These are phyloP conservation scores for Nannospalax galili DNA, from an alignment of 2,113 vertebrate species.

Conservation along the genomic window DNA sequence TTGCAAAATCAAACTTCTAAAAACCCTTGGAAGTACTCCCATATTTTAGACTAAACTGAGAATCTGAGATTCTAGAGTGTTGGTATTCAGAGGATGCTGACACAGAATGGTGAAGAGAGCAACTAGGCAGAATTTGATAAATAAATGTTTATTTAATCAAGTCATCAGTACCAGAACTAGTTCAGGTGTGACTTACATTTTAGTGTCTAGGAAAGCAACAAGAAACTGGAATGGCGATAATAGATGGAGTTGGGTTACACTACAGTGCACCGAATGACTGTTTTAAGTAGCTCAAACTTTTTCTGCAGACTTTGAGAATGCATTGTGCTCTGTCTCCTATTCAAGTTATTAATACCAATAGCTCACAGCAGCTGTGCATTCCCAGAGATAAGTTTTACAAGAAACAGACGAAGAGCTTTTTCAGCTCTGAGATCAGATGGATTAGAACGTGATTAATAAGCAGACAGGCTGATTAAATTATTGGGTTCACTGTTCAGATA, in stretches of 20 bases:
- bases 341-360: constrained; percentile 66
- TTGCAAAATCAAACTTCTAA: background rate
- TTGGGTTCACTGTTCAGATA: constrained; percentile 80
- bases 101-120: background rate
- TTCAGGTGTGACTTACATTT: background rate
- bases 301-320: constrained; percentile 43
- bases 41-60: background rate
- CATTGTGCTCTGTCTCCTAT: constrained; percentile 57
- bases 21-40: background rate
- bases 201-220: background rate
- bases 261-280: background rate
- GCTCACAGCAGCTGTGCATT: constrained; percentile 65
- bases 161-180: background rate
- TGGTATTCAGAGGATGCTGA: background rate
- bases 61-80: background rate
- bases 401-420: constrained; percentile 73
- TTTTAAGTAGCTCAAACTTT: constrained; percentile 48
- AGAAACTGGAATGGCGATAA: background rate
- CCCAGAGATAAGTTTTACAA: constrained; percentile 69
- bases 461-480: constrained; percentile 81
- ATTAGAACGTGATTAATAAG: constrained; percentile 80
- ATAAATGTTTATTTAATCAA: background rate
- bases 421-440: constrained; percentile 75
- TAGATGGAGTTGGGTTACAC: background rate
- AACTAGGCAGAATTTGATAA: background rate